Conservation (phyloP, 2,888 invertebrate genomes). For the Zygothrica quintamaculata region DNA sequence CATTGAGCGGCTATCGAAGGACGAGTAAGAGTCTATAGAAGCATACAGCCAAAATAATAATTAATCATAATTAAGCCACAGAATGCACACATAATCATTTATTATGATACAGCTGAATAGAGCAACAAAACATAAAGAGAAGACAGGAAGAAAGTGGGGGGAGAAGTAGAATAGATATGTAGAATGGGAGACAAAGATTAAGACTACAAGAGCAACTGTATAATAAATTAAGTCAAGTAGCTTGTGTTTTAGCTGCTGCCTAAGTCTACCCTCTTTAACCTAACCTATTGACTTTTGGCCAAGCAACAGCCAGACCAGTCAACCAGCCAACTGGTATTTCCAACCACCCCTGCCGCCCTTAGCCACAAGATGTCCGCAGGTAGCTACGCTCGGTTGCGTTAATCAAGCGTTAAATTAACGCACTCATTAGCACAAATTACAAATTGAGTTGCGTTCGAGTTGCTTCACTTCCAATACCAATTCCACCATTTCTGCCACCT, state of each 20-base stretch:
- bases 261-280: conserved; percentile 7
- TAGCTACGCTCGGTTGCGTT: conserved; percentile 51
- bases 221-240: conserved; percentile 60
- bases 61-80: conserved; percentile 73
- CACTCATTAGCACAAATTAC: conserved; percentile 78
- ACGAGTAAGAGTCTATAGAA: conserved; percentile 24
- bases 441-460: conserved; percentile 58
- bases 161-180: background rate
- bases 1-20: conserved; percentile 59
- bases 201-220: conserved; percentile 8
- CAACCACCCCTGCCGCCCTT: background rate
- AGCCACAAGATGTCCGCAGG: conserved; percentile 50
- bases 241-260: conserved; percentile 46
- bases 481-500: no score
- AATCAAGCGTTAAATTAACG: conserved; percentile 78
- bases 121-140: background rate
- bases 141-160: background rate
- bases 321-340: background rate
- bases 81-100: conserved; percentile 65
- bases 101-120: conserved; percentile 33
- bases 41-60: conserved; percentile 61
- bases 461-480: conserved; percentile 4
- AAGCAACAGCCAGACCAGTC: conserved; percentile 21
- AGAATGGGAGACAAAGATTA: background rate
- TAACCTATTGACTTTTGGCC: conserved; percentile 44